phyloP scores from a whole-genome alignment of 2,797 vertebrate species.

The Antennarius maculatus region DNA sequence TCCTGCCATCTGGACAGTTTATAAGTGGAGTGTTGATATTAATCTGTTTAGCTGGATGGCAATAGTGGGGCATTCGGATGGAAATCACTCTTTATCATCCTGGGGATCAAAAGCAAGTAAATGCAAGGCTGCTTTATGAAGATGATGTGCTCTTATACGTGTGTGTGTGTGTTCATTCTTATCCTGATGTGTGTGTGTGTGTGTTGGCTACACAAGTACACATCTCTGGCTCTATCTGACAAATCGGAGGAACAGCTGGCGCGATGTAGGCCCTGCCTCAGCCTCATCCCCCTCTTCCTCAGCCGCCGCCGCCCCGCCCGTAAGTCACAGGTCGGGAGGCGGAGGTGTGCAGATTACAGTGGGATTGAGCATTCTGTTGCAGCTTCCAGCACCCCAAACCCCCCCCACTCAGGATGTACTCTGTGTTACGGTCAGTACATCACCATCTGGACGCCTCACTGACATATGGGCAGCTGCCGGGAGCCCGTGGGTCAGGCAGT shows the following conservation, averaged over 20 bases:
- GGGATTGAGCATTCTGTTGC: slow-evolving; percentile 64
- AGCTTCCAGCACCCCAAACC: slow-evolving; percentile 34
- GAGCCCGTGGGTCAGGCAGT: slow-evolving; percentile 52
- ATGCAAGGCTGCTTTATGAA: slow-evolving; percentile 36
- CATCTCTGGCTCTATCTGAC: slow-evolving; percentile 51
- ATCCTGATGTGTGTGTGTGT: slow-evolving; percentile 40
- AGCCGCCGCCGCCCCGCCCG: slow-evolving; percentile 27
- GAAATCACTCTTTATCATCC: slow-evolving; percentile 72
- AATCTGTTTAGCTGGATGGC: slow-evolving; percentile 83
- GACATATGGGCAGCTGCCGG: slow-evolving; percentile 81
- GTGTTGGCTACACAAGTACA: slow-evolving; percentile 31
- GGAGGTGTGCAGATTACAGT: slow-evolving; percentile 80
- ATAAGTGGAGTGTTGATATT: slow-evolving; percentile 82
- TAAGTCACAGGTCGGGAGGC: slow-evolving; percentile 72
- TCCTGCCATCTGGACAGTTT: slow-evolving; percentile 81
- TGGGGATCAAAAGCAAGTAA: slow-evolving; percentile 66
- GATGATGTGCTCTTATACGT: slow-evolving; percentile 27
- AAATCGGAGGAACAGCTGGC: slow-evolving; percentile 80
- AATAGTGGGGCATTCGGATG: slow-evolving; percentile 65
- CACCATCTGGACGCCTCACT: slow-evolving; percentile 83
- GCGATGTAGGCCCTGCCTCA: slow-evolving; percentile 30
- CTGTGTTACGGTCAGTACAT: slow-evolving; percentile 77
- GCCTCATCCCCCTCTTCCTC: slow-evolving; percentile 16
- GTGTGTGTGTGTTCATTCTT: slow-evolving; percentile 22
- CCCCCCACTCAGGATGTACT: slow-evolving; percentile 69